Base-by-base conservation (phyloP, 1,140 invertebrate species). In the Trichogramma pretiosum region DNA sequence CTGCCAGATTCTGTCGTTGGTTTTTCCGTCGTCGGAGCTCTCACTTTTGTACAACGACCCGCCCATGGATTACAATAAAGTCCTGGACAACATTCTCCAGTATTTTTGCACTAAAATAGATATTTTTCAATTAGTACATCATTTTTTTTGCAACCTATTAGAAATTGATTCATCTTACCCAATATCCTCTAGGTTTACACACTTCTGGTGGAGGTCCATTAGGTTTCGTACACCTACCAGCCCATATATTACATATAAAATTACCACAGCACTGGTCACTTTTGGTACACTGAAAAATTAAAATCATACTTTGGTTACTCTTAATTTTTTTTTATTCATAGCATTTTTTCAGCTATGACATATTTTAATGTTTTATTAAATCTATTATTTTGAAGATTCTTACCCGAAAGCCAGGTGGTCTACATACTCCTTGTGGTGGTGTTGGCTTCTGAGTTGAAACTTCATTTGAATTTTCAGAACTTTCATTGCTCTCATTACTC, bases 151-250 rank as follows among this genome's bases (percentile, higher is more conserved):
- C n/a, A n/a, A n/a, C n/a, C n/a, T n/a, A n/a, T n/a, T n/a, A n/a
- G n/a, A n/a, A n/a, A n/a, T n/a, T n/a, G n/a, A n/a, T n/a, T n/a
- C n/a, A n/a, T n/a, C n/a, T n/a, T n/a, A n/a, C n/a, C n/a, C n/a
- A n/a, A n/a, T n/a, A n/a, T n/a, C n/a, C n/a, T n/a, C n/a, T n/a
- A 14, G 43, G 43, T 10, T 19, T 45, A 19, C 43, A 45, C 8
- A 11, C 19, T 18, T 23, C 19, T 5, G n/a, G n/a, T 16, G 24
- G 16, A 9, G 21, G 33, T 34, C 16, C 22, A 23, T 44, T 44
- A 10, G 3, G 11, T 28, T 37, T 37, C 26, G 34, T 36, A n/a
- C 43, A 46, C n/a, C 23, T 21, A 36, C 1, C 7, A 19, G 8
- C 24, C 22, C 34, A 35, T 5, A 13, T 23, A 30, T 41, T 41